Evolutionary conservation across 2,888 invertebrate species (phyloP), one percentile per base, ranked within the genome.

Genomic region (Drosophila neonasuta): DNA sequence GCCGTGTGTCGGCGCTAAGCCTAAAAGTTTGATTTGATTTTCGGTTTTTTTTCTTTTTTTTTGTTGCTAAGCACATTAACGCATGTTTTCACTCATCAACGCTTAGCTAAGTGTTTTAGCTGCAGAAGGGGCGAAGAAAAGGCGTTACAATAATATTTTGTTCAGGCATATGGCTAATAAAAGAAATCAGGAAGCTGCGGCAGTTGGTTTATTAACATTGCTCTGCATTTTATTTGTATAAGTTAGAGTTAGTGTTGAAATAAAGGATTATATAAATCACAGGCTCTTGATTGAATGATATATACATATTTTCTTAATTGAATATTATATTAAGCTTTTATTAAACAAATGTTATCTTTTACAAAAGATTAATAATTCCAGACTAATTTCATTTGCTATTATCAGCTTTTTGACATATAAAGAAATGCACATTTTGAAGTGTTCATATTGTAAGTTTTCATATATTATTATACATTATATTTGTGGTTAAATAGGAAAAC

Each of bases 11-110:
- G 54, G 49, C 63, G 70, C 68, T 85, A 82, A 86, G 82, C 87
- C 77, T 9, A 64, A 87, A 80, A 88, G 80, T 77, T 70, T 79
- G 75, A 87, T 87, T 86, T 86, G 86, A 87, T 87, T 87, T 86
- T 82, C 63, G 67, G 46, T 67, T 66, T 58, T 60, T 39, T 42
- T 52, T 30, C 41, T 45, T 42, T 46, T 45, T 57, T 50, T 39
- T 36, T 59, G 39, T 36, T 59, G 39, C 67, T 79, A 86, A 88
- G 87, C 82, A 67, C 80, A 88, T 88, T 86, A 86, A 70, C 74
- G 80, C 77, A 68, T 84, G 68, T 80, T 86, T 77, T 81, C 74
- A 79, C 84, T 78, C 86, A 81, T 83, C 77, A 87, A 87, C 86
- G 79, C 84, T 66, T 81, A 71, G 69, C 59, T 67, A 82, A 84